Evolutionary conservation across 2,797 vertebrate genomes (phyloP), one percentile per base, ranked within the genome.

Genomic region (Loriculus beryllinus): DNA sequence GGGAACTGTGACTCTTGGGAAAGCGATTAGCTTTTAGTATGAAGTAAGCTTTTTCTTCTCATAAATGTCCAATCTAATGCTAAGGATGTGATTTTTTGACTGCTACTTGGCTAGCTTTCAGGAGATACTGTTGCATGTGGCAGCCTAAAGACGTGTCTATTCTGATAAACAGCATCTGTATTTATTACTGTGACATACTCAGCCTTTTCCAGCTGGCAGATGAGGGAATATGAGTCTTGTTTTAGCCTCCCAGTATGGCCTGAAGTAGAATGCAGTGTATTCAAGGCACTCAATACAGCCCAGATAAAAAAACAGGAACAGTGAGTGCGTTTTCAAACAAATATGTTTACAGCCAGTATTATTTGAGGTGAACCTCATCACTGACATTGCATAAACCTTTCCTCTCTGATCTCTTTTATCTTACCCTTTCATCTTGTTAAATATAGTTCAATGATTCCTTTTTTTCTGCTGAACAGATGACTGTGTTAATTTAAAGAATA

Each of bases 401-500:
- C 39, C 40, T 43, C 28, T 48, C 76, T 88, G 47, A 83, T 5
- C 22, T 56, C 49, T 92, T 84, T 91, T 90, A 57, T 91, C 33
- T 81, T 63, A 4, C 4, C 35, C 51, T 90, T 95, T 94, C 23
- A 68, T 96, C 71, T 87, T 70, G 47, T 74, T 87, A 92, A 92
- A 88, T 90, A 33, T 42, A 76, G 56, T 64, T 88, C 51, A 67
- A 19, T 59, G 43, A 63, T 72, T 79, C 22, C 22, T 68, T 92
- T 86, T 86, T 63, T 37, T 51, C 28, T 85, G 45, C 48, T 43
- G 49, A 83, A 31, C 35, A 89, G 67, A 82, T 86, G 28, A 92
- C 88, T 60, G 76, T n/a, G 33, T 82, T 84, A 63, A 93, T 96
- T 80, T 91, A 84, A 93, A 91, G 75, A 84, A 26, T 45, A 90